A percentile compares a stretch with the other conserved stretches of the same genome.
phyloP scores from a whole-genome alignment of 2,888 invertebrate species.

The Boloria selene region DNA sequence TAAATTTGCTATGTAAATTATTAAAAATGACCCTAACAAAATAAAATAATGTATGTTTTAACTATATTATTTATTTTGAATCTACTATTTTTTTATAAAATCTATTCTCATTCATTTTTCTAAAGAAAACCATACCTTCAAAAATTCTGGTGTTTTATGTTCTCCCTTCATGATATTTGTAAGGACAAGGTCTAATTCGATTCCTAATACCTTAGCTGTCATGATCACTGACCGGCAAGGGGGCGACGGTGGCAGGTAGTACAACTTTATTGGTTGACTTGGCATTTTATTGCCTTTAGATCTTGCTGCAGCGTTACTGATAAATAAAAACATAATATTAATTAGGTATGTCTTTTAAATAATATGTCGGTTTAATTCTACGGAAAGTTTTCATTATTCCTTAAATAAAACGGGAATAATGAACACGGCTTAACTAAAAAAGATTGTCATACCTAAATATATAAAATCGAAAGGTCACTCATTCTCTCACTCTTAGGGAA shows the following conservation, averaged over 20 bases:
- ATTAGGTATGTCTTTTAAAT: background rate
- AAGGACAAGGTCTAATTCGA: conserved; percentile 84
- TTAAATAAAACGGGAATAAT: too few species aligned
- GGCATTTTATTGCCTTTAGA: conserved; percentile 70
- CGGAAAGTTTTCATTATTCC: too few species aligned
- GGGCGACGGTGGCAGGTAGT: conserved; percentile 84
- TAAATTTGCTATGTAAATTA: too few species aligned
- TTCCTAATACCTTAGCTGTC: conserved; percentile 83
- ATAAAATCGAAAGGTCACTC: too few species aligned
- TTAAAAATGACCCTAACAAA: too few species aligned
- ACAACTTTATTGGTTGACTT: conserved; percentile 80
- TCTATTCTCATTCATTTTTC: too few species aligned
- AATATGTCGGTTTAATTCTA: background rate
- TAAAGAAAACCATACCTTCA: conserved; percentile 75
- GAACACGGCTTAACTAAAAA: too few species aligned
- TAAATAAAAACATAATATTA: background rate
- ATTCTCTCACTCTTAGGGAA: too few species aligned
- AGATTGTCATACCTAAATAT: too few species aligned
- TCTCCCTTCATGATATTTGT: conserved; percentile 83
- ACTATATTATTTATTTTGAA: too few species aligned
- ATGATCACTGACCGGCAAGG: conserved; percentile 85
- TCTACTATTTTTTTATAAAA: too few species aligned
- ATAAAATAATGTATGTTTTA: too few species aligned
- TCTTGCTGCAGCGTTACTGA: conserved; percentile 72
- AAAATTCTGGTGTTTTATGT: conserved; percentile 84